Percentiles rank a stretch among this genome's conserved stretches.
Conservation (phyloP, 2,888 invertebrate genomes). For the Molorchus minor region DNA sequence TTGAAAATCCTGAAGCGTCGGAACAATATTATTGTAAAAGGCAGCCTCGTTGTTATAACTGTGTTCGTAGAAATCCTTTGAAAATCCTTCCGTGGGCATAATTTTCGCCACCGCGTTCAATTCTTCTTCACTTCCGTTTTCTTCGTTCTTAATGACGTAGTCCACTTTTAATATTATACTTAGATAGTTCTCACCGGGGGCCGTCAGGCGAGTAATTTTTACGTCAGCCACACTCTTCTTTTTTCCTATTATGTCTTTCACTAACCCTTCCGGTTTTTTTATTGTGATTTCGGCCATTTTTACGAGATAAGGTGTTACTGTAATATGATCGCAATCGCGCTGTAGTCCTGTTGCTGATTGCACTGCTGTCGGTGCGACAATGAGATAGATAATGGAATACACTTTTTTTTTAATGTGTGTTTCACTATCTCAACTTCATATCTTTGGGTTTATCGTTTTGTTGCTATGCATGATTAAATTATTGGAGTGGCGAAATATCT, state of each 20-base stretch:
- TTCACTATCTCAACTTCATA: too few species aligned
- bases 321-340: too few species aligned
- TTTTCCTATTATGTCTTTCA: neutral
- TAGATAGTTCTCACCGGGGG: slow-evolving; percentile 30
- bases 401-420: too few species aligned
- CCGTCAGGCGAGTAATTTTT: slow-evolving; percentile 18
- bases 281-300: slow-evolving; percentile 9
- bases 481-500: too few species aligned
- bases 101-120: slow-evolving; percentile 33
- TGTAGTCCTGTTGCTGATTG: too few species aligned
- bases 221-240: neutral
- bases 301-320: too few species aligned
- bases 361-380: too few species aligned
- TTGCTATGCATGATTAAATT: too few species aligned
- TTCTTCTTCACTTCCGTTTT: slow-evolving; percentile 16
- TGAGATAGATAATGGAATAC: too few species aligned
- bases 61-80: slow-evolving; percentile 62
- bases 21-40: slow-evolving; percentile 62
- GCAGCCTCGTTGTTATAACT: slow-evolving; percentile 65
- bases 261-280: neutral
- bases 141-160: slow-evolving; percentile 5
- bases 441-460: too few species aligned
- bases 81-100: slow-evolving; percentile 28
- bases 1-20: slow-evolving; percentile 61
- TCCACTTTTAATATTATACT: slow-evolving; percentile 34